Conservation (phyloP, 2,888 invertebrate species). For the Polylopha cassiicola region DNA sequence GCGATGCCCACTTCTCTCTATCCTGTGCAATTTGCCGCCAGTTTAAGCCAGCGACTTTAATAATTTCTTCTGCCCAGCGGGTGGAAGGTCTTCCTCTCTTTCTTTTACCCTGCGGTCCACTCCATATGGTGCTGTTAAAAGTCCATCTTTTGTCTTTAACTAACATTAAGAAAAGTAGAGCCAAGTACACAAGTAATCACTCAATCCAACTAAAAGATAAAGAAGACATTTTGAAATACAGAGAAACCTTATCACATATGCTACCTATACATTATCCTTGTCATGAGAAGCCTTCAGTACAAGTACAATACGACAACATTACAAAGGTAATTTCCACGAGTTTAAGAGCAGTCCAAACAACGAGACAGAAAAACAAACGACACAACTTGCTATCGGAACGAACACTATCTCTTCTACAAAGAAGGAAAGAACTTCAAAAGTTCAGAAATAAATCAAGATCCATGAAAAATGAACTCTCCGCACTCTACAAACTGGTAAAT, state of each 20-base stretch:
- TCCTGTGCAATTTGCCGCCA: too few species aligned
- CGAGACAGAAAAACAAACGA: background rate
- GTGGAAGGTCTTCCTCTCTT: too few species aligned
- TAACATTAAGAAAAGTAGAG: constrained; percentile 4
- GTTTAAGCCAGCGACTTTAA: too few species aligned
- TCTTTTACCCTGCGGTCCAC: too few species aligned
- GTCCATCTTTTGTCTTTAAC: too few species aligned
- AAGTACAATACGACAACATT: background rate
- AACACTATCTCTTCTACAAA: background rate
- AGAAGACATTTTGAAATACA: constrained; percentile 5
- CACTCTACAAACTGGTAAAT: background rate
- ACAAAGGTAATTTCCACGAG: background rate
- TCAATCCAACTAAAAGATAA: background rate
- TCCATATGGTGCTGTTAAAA: too few species aligned
- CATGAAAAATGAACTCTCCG: background rate
- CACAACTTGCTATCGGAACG: background rate
- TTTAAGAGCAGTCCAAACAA: background rate
- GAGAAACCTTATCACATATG: background rate
- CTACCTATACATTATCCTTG: background rate
- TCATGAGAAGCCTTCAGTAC: background rate
- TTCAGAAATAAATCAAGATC: background rate
- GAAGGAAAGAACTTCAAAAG: background rate
- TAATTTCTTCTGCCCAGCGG: too few species aligned
- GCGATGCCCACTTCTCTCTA: too few species aligned
- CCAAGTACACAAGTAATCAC: constrained; percentile 1